Percentiles rank a stretch among this genome's conserved stretches.
These are phyloP conservation scores for Lepisosteus osseus DNA, from an alignment of 2,113 vertebrate genomes.

Conservation along the genomic window DNA sequence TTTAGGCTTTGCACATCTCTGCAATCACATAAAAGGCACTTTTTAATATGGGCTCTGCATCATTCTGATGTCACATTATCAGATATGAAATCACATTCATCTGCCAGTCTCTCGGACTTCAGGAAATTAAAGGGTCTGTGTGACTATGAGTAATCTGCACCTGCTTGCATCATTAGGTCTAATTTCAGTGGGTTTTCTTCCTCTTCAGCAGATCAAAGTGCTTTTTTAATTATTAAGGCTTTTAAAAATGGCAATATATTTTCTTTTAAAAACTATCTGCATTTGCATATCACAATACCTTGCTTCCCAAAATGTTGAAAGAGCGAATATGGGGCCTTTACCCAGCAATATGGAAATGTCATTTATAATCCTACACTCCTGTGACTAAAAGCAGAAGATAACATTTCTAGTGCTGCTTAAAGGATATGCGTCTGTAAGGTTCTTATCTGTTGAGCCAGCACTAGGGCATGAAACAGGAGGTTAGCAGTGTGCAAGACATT, in stretches of 20 bases:
- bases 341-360: background rate
- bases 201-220: background rate
- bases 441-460: background rate
- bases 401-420: background rate
- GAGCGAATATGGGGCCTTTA: background rate
- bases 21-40: background rate
- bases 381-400: background rate
- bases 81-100: background rate
- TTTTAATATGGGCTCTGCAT: background rate
- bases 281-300: background rate
- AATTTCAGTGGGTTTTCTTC: background rate
- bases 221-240: background rate
- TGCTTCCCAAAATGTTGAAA: background rate
- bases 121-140: background rate
- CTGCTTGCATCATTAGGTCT: background rate
- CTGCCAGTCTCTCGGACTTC: background rate
- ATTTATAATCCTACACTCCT: background rate
- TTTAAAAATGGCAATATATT: background rate
- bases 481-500: no score
- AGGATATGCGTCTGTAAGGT: background rate
- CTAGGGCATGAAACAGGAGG: background rate
- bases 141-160: constrained; percentile 1
- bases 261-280: no score
- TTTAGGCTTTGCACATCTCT: background rate
- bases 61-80: background rate